Base-by-base conservation (phyloP, 2,888 invertebrate genomes). In the Schrankia costaestrigalis region DNA sequence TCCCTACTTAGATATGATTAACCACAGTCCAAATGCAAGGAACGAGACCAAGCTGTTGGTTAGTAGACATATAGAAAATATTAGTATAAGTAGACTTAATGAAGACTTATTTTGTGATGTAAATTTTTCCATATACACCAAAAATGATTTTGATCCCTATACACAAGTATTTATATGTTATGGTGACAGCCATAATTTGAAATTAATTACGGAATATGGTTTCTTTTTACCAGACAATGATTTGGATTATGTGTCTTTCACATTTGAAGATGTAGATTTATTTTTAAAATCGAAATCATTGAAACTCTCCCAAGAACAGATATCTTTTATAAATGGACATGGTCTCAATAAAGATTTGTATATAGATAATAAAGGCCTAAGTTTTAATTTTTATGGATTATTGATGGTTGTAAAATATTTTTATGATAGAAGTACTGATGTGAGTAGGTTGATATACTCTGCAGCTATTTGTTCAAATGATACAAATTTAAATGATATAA, bases 1-100 rank as follows among this genome's bases (percentile, higher is more conserved):
- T 43, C 97, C 97, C 0, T 95, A 93, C 71, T 85, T 97, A 40
- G 97, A 97, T 75, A 91, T 97, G 83, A 93, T 97, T 45, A 97
- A 97, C 84, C 97, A 97, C 68, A 92, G 93, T 34, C 88, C 90
- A 41, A 64, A 78, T 34, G 91, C 91, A 2, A 78, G 81, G 43
- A 93, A 93, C 50, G 85, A 86, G 63, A 81, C 84, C 10, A 81
- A 81, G 51, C 57, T 85, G 34, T 35, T 79, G 41, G 70, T 84
- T 7, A 71, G 71, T 43, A 80, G 63, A 34, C 61, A 74, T 42
- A 56, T 78, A 35, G 66, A 74, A 41, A 74, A 76, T 53, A 44
- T 82, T 11, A 67, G 60, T 44, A 28, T 84, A 26, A 55, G 55
- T 29, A 64, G 71, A 46, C 47, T 88, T 38, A 63, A 65, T 26